Evolutionary conservation across 2,113 vertebrate genomes (phyloP).

Genomic region (Microcebus ravelobensis): DNA sequence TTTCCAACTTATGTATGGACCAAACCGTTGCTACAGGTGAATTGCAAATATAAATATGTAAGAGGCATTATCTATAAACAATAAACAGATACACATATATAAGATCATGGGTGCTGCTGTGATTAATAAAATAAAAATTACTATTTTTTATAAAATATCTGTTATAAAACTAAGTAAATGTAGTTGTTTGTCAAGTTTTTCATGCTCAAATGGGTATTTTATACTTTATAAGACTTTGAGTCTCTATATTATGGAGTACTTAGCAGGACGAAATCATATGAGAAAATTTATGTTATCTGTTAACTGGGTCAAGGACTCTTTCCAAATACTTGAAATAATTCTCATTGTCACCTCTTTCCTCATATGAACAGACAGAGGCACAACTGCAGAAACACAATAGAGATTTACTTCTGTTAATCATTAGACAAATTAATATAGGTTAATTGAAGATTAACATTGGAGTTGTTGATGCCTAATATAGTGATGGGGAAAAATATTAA

Average conservation of each 20-base stretch:
- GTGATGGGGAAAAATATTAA: background rate
- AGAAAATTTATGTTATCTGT: slow-evolving; percentile 48
- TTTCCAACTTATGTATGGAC: background rate
- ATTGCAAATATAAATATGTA: background rate
- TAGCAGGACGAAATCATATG: slow-evolving; percentile 13
- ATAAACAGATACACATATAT: background rate
- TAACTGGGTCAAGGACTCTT: slow-evolving; percentile 77
- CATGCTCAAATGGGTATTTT: background rate
- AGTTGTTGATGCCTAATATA: slow-evolving; percentile 27
- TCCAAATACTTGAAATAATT: slow-evolving; percentile 55
- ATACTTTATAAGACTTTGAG: background rate
- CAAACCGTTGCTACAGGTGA: background rate
- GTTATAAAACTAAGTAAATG: background rate
- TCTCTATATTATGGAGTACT: background rate
- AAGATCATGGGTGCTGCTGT: background rate
- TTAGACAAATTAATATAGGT: slow-evolving; percentile 73
- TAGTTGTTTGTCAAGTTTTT: background rate
- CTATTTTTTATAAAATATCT: background rate
- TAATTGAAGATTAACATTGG: slow-evolving; percentile 74
- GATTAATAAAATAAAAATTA: background rate
- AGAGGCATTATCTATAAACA: background rate
- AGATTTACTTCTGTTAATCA: slow-evolving; percentile 70
- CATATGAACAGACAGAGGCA: slow-evolving; percentile 39
- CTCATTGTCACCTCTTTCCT: slow-evolving; percentile 4
- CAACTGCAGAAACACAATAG: slow-evolving; percentile 48